Evolutionary conservation across 2,797 vertebrate genomes (phyloP).

Genomic region (Xenentodon cancila): DNA sequence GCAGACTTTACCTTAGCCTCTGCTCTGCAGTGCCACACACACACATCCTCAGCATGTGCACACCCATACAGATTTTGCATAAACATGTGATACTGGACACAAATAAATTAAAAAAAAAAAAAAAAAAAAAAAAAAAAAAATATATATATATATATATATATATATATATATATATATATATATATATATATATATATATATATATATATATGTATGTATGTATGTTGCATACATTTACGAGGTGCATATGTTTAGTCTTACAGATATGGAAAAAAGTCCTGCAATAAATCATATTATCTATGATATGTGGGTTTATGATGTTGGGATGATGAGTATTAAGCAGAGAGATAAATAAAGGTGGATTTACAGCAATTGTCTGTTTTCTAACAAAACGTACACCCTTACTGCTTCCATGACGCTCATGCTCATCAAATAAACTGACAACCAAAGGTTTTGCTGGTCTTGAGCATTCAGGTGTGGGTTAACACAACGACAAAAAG

Average conservation of each 20-base stretch:
- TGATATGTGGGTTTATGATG: neutral
- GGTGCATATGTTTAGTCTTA: slow-evolving; percentile 20
- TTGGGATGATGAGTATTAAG: too few relatives aligned
- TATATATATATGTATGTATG: too few relatives aligned
- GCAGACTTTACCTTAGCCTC: slow-evolving; percentile 61
- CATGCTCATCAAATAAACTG: too few relatives aligned
- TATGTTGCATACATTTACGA: slow-evolving; percentile 1
- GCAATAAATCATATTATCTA: slow-evolving; percentile 9
- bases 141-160: too few relatives aligned
- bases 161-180: too few relatives aligned
- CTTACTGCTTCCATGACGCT: too few relatives aligned
- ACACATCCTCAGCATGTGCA: slow-evolving; percentile 19
- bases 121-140: too few relatives aligned
- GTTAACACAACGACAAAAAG: too few relatives aligned
- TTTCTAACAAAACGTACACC: slow-evolving; percentile 6
- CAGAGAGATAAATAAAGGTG: too few relatives aligned
- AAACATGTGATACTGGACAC: neutral
- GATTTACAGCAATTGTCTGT: slow-evolving; percentile 20
- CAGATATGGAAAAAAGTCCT: neutral
- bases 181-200: too few relatives aligned
- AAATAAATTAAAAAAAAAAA: slow-evolving; percentile 6
- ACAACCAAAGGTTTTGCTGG: too few relatives aligned
- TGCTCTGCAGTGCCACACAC: slow-evolving; percentile 50
- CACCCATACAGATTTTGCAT: slow-evolving; percentile 12
- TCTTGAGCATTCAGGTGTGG: too few relatives aligned